phyloP scores from a whole-genome alignment of 2,888 invertebrate species.

The Sminthurinus aureus region DNA sequence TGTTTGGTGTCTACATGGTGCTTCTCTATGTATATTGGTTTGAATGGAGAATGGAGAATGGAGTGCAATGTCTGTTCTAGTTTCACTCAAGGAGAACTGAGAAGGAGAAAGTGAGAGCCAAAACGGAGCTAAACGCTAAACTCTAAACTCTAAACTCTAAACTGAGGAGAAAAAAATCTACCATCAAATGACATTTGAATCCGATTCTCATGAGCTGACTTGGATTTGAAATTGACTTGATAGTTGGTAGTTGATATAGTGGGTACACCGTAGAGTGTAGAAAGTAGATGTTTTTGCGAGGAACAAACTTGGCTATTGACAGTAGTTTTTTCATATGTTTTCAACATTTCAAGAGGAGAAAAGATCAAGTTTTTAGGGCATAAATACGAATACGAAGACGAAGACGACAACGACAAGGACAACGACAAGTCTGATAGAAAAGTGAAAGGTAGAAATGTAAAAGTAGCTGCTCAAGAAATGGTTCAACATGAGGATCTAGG shows the following conservation, averaged over 20 bases:
- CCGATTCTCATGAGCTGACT: neutral
- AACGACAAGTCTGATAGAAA: constrained; percentile 5
- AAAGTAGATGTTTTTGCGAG: neutral
- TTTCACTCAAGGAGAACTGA: no score
- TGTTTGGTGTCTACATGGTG: no score
- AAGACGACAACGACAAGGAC: neutral
- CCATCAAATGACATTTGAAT: constrained; percentile 46
- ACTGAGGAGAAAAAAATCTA: constrained; percentile 30
- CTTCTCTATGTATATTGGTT: no score
- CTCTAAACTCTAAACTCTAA: neutral
- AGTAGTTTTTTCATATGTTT: constrained; percentile 21
- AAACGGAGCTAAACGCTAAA: no score
- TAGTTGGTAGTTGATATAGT: no score
- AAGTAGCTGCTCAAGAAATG: neutral
- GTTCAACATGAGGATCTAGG: neutral
- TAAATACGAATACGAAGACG: constrained; percentile 9
- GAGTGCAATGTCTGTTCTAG: no score
- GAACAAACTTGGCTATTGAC: constrained; percentile 24
- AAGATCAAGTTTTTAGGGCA: constrained; percentile 42
- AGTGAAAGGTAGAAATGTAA: neutral
- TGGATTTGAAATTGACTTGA: no score
- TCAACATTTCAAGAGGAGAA: constrained; percentile 2
- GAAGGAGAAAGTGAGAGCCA: no score
- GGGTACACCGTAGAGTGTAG: no score
- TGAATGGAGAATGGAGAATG: no score